Base-by-base conservation (phyloP, 2,888 invertebrate species). In the Protophormia terraenovae region DNA sequence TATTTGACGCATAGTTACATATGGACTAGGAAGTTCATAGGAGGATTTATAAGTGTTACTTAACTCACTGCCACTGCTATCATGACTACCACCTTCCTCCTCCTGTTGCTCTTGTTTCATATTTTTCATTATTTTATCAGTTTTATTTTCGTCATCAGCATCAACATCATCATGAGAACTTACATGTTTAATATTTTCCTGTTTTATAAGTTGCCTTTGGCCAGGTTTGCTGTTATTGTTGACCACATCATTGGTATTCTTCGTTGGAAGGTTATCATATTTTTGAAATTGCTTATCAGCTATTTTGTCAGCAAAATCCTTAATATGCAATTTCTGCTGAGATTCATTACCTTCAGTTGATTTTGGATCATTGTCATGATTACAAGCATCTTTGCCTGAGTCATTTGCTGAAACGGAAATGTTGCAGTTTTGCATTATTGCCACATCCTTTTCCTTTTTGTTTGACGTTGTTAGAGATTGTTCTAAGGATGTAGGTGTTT, bases 1-100 rank as follows among this genome's bases (percentile, higher is more conserved):
- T 75, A 91, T 90, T 83, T 91, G 91, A 1, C 89, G 88, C 71
- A 38, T 24, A 12, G 90, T 90, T 58, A 91, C 79, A 75, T 90
- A 90, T 0, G 91, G 91, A 87, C 90, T 90, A 32, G 88, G 89
- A 29, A 91, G 88, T 80, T 91, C 91, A 71, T 91, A 91, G 67
- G 89, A 90, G 76, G 91, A 89, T 69, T 90, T 88, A 86, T 91
- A 91, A 53, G 89, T 91, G 78, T 89, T 89, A 83, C 90, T 72
- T 64, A 83, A 77, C 19, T 83, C 82, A 77, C 82, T 83, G 8
- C 76, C 38, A 87, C 86, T 24, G 89, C 90, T 67, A 7, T 55
- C 72, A 55, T 35, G 69, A 22, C 82, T 77, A 16, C 24, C 64
- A 35, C 47, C 58, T 16, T 72, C 76, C 19, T 72, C 71, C 14